Percentiles rank a stretch among this genome's conserved stretches.
These are phyloP conservation scores for Eueides isabella DNA, from an alignment of 1,140 invertebrate species.

Conservation along the genomic window DNA sequence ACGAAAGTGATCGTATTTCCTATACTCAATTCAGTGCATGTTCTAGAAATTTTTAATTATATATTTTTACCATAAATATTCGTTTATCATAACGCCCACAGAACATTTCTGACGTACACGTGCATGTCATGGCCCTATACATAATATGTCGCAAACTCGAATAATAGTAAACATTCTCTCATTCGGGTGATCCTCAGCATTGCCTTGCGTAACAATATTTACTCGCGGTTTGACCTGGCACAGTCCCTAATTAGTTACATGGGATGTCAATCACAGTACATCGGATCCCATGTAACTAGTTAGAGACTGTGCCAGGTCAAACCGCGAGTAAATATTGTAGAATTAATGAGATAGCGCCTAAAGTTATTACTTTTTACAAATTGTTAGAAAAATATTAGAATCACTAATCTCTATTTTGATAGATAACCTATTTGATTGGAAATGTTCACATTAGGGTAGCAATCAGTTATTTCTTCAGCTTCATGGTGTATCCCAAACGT, in stretches of 20 bases:
- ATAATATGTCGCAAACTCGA: constrained; percentile 2
- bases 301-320: constrained; percentile 20
- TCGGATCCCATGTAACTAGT: constrained; percentile 31
- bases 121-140: neutral
- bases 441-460: no score
- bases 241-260: constrained; percentile 28
- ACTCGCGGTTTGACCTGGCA: constrained; percentile 20
- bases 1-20: no score
- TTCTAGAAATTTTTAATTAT: neutral
- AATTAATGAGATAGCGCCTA: no score
- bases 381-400: no score
- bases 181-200: constrained; percentile 1
- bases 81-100: neutral
- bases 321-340: constrained; percentile 18
- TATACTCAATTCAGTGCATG: no score
- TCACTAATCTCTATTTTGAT: no score
- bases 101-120: neutral
- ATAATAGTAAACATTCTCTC: constrained; percentile 20
- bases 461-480: no score
- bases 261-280: no score
- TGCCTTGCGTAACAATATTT: constrained; percentile 15
- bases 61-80: no score
- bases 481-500: no score
- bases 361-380: no score
- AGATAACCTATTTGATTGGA: no score